A percentile compares a stretch with the other conserved stretches of the same genome.
These are phyloP conservation scores for Lepus americanus DNA, from an alignment of 2,113 vertebrate species.

Conservation along the genomic window DNA sequence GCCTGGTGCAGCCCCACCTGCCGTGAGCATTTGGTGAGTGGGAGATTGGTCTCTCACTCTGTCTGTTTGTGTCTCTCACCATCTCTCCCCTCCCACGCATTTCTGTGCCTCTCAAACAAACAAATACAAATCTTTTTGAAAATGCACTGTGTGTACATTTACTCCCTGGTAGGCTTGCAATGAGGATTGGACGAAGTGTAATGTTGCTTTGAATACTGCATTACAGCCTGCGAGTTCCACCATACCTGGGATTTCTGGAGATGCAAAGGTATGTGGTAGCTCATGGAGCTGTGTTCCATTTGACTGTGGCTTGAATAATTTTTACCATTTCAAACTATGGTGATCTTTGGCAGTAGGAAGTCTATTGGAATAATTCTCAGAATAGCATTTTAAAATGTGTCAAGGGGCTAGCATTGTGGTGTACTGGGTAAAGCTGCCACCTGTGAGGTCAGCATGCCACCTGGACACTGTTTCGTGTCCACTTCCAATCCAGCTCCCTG, in stretches of 20 bases:
- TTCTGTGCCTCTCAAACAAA: too few relatives aligned
- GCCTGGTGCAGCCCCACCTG: too few relatives aligned
- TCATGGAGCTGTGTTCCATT: accelerated
- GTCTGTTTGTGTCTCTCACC: too few relatives aligned
- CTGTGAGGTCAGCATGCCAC: too few relatives aligned
- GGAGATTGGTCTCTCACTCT: too few relatives aligned
- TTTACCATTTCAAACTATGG: not conserved
- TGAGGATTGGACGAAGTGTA: not conserved
- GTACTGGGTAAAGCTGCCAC: too few relatives aligned
- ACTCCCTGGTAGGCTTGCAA: not conserved
- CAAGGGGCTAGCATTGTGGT: too few relatives aligned
- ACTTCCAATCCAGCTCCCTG: too few relatives aligned
- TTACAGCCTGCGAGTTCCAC: not conserved
- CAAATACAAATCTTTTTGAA: too few relatives aligned
- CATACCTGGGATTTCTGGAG: accelerated
- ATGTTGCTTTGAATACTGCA: not conserved
- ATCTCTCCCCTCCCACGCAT: too few relatives aligned
- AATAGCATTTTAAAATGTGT: not conserved
- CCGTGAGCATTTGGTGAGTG: too few relatives aligned
- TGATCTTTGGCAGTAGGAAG: accelerated
- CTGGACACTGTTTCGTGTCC: too few relatives aligned
- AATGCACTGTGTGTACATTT: not conserved
- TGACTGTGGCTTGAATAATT: not conserved
- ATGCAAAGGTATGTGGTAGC: accelerated
- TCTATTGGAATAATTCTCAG: not conserved